Base-by-base conservation (phyloP, 2,113 vertebrate genomes). In the Symphodus melops region DNA sequence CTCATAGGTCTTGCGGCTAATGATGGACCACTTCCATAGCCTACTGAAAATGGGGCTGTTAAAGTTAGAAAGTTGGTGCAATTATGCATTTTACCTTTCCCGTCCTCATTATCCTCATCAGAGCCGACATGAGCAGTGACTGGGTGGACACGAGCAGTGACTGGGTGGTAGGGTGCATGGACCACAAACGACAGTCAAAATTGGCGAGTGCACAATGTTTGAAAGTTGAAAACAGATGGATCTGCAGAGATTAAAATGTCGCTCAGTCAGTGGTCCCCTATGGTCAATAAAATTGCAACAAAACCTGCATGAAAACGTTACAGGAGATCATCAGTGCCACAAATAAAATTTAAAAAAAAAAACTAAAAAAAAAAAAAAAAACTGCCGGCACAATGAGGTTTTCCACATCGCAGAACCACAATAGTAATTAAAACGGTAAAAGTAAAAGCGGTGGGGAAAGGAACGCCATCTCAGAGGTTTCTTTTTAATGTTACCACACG, bases 401-500 rank as follows among this genome's bases (percentile, higher is more conserved):
- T 90, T 89, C 81, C 82, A 88, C 85, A 86, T 86, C 82, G 76
- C 67, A 71, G 72, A 46, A 79, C 81, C 84, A 82, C 68, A 81
- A 89, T 87, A 91, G 87, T 88, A 86, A 90, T 84, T 79, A 77
- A 89, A 87, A 88, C 36, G 76, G 82, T 77, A 79, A 86, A 86
- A 85, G 69, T 83, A 83, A 89, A 89, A 48, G 14, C 12, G 14
- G 85, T 68, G 78, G 80, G 76, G 85, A 88, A 88, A 66, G 55
- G 81, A 82, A 82, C 74, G 67, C 83, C 75, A 88, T 88, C 67
- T 70, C 78, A 74, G 84, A 84, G 77, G 85, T 89, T 87, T 85
- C 77, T 81, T 88, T 89, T 89, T 88, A 83, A 89, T 84, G 83
- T 85, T 84, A 88, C 87, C 82, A 85, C 90, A 89, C 75, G 78